These are phyloP conservation scores for Acrossocheilus fasciatus DNA, from an alignment of 2,797 vertebrate species.

Conservation along the genomic window DNA sequence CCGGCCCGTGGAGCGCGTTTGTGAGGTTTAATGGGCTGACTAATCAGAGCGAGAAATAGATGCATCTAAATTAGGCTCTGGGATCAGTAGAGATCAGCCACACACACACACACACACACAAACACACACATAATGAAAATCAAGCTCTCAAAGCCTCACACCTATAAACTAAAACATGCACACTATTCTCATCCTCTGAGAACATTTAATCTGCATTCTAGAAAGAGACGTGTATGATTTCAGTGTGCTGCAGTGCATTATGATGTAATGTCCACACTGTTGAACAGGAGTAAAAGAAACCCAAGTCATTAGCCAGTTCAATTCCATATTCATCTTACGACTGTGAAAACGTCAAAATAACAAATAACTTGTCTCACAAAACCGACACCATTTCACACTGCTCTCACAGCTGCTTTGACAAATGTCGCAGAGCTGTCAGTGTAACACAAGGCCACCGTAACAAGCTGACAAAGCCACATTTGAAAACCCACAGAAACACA, in stretches of 20 bases:
- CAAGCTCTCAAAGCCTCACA: background rate
- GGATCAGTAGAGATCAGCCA: conserved; percentile 30
- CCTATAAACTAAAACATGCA: background rate
- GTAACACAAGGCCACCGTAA: conserved; percentile 56
- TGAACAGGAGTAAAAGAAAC: background rate
- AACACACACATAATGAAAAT: background rate
- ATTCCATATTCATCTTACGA: conserved; percentile 46
- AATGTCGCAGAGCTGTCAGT: conserved; percentile 52
- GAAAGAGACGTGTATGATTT: conserved; percentile 8
- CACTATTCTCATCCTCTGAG: background rate
- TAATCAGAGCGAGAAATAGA: conserved; percentile 74
- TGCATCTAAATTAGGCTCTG: conserved; percentile 72
- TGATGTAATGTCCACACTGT: conserved; percentile 11
- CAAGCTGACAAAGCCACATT: conserved; percentile 53
- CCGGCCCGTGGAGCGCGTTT: conserved; percentile 39
- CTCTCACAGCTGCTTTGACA: conserved; percentile 51
- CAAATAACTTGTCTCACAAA: conserved; percentile 54
- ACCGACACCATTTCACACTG: conserved; percentile 44
- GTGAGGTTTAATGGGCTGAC: conserved; percentile 73
- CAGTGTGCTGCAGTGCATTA: background rate
- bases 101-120: background rate
- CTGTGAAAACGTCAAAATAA: conserved; percentile 50
- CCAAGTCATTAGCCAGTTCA: conserved; percentile 22
- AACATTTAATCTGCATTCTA: conserved; percentile 9
- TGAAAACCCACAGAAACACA: conserved; percentile 44